Evolutionary conservation across 2,797 vertebrate species (phyloP).

Genomic region (Odontamblyopus rebecca): DNA sequence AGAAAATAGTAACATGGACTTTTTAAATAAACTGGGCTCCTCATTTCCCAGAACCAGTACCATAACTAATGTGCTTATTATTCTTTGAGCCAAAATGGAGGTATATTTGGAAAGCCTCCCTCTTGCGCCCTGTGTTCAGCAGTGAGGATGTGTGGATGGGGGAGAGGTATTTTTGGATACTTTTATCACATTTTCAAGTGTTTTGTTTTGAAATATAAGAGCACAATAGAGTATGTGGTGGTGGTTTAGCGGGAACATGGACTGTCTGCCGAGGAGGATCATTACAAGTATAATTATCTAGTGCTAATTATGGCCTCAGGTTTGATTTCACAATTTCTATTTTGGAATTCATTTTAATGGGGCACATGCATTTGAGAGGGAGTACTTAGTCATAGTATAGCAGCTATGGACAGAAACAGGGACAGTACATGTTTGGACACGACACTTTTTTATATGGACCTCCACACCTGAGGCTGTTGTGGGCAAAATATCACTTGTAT

Average conservation of each 20-base stretch:
- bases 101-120: neutral
- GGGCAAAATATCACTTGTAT: too few species aligned
- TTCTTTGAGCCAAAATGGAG: neutral
- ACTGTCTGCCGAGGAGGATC: neutral
- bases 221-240: neutral
- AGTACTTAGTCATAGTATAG: neutral
- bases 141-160: neutral
- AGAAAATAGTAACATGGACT: too few species aligned
- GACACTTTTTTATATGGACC: too few species aligned
- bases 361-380: neutral
- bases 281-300: neutral
- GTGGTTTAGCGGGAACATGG: neutral
- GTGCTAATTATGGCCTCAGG: neutral
- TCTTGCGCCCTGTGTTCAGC: neutral
- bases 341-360: neutral
- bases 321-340: neutral
- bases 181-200: neutral
- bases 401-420: neutral
- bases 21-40: too few species aligned
- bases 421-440: too few species aligned
- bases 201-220: neutral
- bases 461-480: too few species aligned
- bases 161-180: neutral
- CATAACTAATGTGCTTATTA: slow-evolving; percentile 1
- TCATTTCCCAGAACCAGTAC: neutral